Evolutionary conservation across 2,797 vertebrate species (phyloP), one percentile per base, ranked within the genome.

Genomic region (Setipinna tenuifilis): DNA sequence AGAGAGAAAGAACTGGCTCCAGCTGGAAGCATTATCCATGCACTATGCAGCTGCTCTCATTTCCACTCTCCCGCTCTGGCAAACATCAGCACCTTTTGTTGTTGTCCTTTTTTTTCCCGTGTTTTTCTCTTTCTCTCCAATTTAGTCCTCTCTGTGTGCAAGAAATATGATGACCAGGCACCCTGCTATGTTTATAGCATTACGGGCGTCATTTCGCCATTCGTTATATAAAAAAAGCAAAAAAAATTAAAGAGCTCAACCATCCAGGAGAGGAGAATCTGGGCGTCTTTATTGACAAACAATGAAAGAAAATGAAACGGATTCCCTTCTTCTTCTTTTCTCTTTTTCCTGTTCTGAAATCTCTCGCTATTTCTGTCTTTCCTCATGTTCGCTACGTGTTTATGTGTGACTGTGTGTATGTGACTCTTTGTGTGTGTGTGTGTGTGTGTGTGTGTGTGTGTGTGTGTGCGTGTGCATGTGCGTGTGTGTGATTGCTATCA

Each of bases 1-100:
- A 35, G 65, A 71, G 25, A 71, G 65, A 35, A 25, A 71, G 65
- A 71, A 71, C 25, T 71, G 65, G 65, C 25, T 71, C 65, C 65
- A 71, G 65, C 65, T 71, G 65, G 65, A 71, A 71, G 65, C 65
- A 71, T 71, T 71, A 71, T 14, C 65, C 12, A 35, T 71, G 65
- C 65, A 71, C 65, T 71, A 71, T 71, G 65, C 65, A 71, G 65
- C 65, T 71, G 65, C 65, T 71, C 65, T 71, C 65, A 71, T 71
- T 71, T 71, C 25, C 65, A 71, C 25, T 71, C 65, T 71, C 25
- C 25, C 65, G 23, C 65, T 71, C 65, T 71, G 65, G 65, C 65
- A 71, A 71, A 71, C 65, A 71, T 71, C 65, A 71, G 65, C 65
- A 71, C 65, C 65, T 71, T 71, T 71, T 71, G 65, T 71, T 71